Conservation (phyloP, 2,888 invertebrate genomes). For the Polymixis flavicincta region DNA sequence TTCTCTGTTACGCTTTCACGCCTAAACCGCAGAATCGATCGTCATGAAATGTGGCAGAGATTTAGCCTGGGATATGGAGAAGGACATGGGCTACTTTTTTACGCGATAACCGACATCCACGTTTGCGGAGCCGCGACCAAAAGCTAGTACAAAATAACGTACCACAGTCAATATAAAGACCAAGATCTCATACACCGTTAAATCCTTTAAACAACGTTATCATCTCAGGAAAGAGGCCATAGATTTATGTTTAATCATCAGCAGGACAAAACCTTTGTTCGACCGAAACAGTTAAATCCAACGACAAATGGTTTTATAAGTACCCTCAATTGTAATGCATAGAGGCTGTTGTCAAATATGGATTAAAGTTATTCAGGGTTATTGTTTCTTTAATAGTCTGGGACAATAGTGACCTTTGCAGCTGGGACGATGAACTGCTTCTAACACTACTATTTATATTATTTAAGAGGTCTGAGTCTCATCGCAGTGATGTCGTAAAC, state of each 20-base stretch:
- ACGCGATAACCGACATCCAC: too few species aligned
- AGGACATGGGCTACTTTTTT: too few species aligned
- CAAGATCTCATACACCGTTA: background rate
- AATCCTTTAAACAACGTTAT: background rate
- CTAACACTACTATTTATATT: conserved; percentile 42
- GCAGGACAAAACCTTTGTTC: conserved; percentile 11
- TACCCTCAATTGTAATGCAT: conserved; percentile 54
- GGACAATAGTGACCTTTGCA: conserved; percentile 59
- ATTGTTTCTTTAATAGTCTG: conserved; percentile 66
- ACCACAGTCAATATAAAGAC: background rate
- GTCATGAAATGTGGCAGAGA: too few species aligned
- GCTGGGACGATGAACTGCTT: conserved; percentile 58
- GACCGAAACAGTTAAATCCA: conserved; percentile 19
- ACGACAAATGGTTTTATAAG: conserved; percentile 56
- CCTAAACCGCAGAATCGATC: too few species aligned
- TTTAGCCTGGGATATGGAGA: too few species aligned
- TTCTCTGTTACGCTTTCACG: too few species aligned
- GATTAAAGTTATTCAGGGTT: conserved; percentile 56
- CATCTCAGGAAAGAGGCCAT: conserved; percentile 19
- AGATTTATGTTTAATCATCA: conserved; percentile 11
- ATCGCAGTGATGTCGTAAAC: conserved; percentile 41
- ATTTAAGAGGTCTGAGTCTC: conserved; percentile 31
- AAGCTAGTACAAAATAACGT: background rate
- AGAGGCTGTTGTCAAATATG: conserved; percentile 59
- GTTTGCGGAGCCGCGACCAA: too few species aligned